These are phyloP conservation scores for Glandiceps talaboti DNA, from an alignment of 53 echinoderm and acorn worm species.

Conservation along the genomic window DNA sequence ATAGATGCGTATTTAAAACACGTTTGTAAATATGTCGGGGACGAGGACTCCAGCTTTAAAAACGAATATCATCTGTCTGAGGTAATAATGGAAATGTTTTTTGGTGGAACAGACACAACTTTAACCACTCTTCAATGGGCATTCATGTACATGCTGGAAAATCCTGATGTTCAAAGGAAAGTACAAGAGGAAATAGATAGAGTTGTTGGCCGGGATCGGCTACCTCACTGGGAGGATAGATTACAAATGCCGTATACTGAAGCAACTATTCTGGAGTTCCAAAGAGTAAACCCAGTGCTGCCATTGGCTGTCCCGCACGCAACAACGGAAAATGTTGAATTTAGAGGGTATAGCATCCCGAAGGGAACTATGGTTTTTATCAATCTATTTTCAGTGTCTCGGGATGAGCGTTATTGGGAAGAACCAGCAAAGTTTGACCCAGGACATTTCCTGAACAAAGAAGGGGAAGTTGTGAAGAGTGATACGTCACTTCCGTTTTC, in stretches of 20 bases:
- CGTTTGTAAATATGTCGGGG: background rate
- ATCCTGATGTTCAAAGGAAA: constrained; percentile 51
- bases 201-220: constrained; percentile 43
- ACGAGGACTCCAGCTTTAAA: background rate
- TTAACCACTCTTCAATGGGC: constrained; percentile 60
- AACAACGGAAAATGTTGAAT: constrained; percentile 25
- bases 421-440: constrained; percentile 53
- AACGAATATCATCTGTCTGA: background rate
- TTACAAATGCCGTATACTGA: constrained; percentile 54
- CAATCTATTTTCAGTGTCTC: constrained; percentile 61
- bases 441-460: constrained; percentile 50
- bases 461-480: constrained; percentile 54
- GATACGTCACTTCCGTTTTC: constrained; percentile 72
- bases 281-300: constrained; percentile 36
- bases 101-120: constrained; percentile 64
- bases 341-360: constrained; percentile 54
- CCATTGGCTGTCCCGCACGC: constrained; percentile 58
- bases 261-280: constrained; percentile 41
- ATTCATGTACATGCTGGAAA: constrained; percentile 33
- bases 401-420: constrained; percentile 39
- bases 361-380: constrained; percentile 77
- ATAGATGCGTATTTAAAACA: background rate
- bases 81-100: background rate
- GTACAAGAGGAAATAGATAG: constrained; percentile 53
- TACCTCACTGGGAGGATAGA: constrained; percentile 42